Evolutionary conservation across 2,797 vertebrate species (phyloP), one percentile per base, ranked within the genome.

Genomic region (Onychomys torridus): DNA sequence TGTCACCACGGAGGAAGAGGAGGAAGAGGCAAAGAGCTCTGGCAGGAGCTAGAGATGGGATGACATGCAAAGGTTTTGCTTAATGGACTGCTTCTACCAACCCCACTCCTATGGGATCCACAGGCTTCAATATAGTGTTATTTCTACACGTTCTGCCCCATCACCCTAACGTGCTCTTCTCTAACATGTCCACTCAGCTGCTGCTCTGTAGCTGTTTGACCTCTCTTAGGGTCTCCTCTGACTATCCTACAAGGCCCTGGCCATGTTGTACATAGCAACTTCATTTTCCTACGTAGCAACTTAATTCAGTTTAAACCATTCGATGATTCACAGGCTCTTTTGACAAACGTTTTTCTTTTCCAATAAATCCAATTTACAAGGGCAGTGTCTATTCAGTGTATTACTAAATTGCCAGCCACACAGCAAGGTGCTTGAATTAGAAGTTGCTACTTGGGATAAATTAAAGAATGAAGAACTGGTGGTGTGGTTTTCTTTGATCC

Each of bases 341-440:
- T 82, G 40, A 86, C 55, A 61, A 95, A 89, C 67, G 69, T 79
- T 77, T 95, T 29, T 63, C 57, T 90, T 95, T 86, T 61, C 23
- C 32, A 67, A 40, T 84, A 91, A 91, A 91, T 71, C 79, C 21
- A 49, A 57, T 11, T 82, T 75, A 46, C n/a, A 75, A 93, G 67
- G 76, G 90, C 11, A 67, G 40, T 43, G 37, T 94, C 59, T 87
- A 21, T 77, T 92, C 93, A 84, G 81, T 83, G 87, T 63, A 65
- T 76, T 65, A 67, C 37, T 91, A 85, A 94, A 88, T 55, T 95
- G 23, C 46, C 37, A 89, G 77, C 49, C 25, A 34, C 12, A 34
- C 27, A 76, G 19, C 57, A 49, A 40, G 71, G 55, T 77, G 40
- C 17, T n/a, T 85, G 32, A 84, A 91, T 84, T 43, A 73, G 78